Conservation (phyloP, 2,888 invertebrate genomes). For the Azorinus chamasolen region DNA sequence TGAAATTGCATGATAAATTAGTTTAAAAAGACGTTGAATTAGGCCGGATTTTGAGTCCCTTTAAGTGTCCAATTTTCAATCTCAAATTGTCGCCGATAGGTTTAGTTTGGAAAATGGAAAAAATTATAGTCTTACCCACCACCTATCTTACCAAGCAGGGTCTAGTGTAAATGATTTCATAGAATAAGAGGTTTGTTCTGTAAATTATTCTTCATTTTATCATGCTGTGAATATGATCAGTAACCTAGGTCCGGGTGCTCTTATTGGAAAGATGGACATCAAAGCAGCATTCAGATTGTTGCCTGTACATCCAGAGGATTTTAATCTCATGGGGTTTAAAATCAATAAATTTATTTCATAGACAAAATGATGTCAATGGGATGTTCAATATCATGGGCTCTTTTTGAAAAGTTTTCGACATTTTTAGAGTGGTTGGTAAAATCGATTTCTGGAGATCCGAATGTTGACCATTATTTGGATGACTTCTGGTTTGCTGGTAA, state of each 20-base stretch:
- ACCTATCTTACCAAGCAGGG: slow-evolving; percentile 28
- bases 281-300: slow-evolving; percentile 40
- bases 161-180: slow-evolving; percentile 34
- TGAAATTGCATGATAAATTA: not conserved
- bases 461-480: slow-evolving; percentile 28
- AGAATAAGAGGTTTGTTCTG: slow-evolving; percentile 16
- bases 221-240: slow-evolving; percentile 11
- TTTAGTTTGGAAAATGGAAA: slow-evolving; percentile 15
- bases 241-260: not conserved
- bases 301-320: slow-evolving; percentile 33
- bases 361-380: slow-evolving; percentile 52
- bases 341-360: slow-evolving; percentile 31
- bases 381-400: slow-evolving; percentile 31
- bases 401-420: slow-evolving; percentile 55
- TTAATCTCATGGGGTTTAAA: slow-evolving; percentile 46
- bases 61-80: slow-evolving; percentile 11
- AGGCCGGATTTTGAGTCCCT: slow-evolving; percentile 31
- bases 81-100: slow-evolving; percentile 23
- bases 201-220: slow-evolving; percentile 29
- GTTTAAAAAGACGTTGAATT: slow-evolving; percentile 16
- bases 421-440: slow-evolving; percentile 38
- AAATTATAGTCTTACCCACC: slow-evolving; percentile 16
- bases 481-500: slow-evolving; percentile 4
- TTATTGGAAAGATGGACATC: slow-evolving; percentile 26
- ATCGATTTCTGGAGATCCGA: not conserved